Evolutionary conservation across 2,113 vertebrate species (phyloP).

Genomic region (Peromyscus leucopus): DNA sequence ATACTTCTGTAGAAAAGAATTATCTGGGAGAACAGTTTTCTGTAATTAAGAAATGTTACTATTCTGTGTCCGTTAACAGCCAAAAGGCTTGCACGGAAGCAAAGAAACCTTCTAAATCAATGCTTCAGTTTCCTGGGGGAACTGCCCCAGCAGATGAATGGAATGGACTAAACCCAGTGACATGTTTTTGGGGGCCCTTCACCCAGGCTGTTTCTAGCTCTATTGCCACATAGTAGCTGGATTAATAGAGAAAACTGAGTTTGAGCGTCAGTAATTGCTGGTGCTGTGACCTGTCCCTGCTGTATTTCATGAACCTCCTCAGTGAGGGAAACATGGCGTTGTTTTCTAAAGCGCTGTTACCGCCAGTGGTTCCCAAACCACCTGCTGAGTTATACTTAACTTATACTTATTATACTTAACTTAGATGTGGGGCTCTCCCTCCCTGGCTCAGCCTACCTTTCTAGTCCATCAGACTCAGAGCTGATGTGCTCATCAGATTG

Average conservation of each 20-base stretch:
- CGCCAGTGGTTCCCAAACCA: background rate
- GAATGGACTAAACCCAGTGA: background rate
- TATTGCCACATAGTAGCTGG: background rate
- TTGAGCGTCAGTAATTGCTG: background rate
- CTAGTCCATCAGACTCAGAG: background rate
- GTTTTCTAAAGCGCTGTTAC: background rate
- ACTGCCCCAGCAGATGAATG: background rate
- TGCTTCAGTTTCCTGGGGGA: slow-evolving; percentile 14
- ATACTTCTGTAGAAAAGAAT: slow-evolving; percentile 26
- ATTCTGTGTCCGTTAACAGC: background rate
- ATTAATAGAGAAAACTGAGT: background rate
- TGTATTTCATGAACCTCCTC: background rate
- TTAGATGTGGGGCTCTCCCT: background rate
- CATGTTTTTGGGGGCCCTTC: background rate
- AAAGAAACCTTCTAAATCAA: slow-evolving; percentile 28
- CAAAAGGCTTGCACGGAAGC: slow-evolving; percentile 38
- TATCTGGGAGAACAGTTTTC: slow-evolving; percentile 33
- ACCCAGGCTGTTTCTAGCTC: background rate
- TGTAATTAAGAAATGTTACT: slow-evolving; percentile 6
- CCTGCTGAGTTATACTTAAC: background rate
- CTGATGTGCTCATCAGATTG: background rate
- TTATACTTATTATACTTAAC: no score
- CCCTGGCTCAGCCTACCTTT: background rate
- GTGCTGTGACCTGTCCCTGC: background rate
- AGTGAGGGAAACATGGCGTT: background rate